These are phyloP conservation scores for Diacarnus erythraeanus DNA, from an alignment of 37 sponge, comb jelly and placozoan species.

Conservation along the genomic window DNA sequence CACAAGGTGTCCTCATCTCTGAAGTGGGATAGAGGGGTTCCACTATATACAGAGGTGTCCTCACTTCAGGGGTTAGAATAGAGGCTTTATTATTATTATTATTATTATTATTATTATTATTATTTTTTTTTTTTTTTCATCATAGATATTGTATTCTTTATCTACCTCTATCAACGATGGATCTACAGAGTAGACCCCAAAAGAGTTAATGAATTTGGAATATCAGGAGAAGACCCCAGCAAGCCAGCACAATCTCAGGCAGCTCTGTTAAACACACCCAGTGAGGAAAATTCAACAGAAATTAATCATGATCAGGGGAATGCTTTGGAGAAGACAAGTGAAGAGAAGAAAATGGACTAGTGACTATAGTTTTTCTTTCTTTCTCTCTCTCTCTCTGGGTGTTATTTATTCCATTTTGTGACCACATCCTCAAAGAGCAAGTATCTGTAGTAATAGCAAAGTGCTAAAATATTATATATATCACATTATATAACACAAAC, in stretches of 20 bases:
- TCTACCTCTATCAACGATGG: constrained; percentile 97
- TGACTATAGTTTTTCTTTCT: not conserved
- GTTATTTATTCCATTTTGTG: not conserved
- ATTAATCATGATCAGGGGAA: not conserved
- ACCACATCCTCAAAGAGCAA: constrained; percentile 6
- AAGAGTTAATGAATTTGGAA: constrained; percentile 97
- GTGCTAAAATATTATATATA: too few relatives aligned
- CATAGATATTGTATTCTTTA: constrained; percentile 97
- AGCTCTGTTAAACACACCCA: not conserved
- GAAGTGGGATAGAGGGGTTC: too few relatives aligned
- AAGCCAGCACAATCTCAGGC: not conserved
- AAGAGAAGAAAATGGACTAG: not conserved
- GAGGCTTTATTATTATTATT: not conserved
- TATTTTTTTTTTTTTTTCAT: not conserved
- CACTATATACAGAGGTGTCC: too few relatives aligned
- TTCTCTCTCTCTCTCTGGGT: too few relatives aligned
- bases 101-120: not conserved
- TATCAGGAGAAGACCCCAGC: constrained; percentile 68
- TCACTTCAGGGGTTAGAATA: too few relatives aligned
- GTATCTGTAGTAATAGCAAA: constrained; percentile 1
- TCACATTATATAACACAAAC: not conserved
- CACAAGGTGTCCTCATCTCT: too few relatives aligned
- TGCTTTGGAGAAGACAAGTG: not conserved
- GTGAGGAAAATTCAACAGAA: constrained; percentile 26
- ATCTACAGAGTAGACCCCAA: constrained; percentile 95